phyloP scores from a whole-genome alignment of 2,888 invertebrate genomes.

The Epinotia bilunana region DNA sequence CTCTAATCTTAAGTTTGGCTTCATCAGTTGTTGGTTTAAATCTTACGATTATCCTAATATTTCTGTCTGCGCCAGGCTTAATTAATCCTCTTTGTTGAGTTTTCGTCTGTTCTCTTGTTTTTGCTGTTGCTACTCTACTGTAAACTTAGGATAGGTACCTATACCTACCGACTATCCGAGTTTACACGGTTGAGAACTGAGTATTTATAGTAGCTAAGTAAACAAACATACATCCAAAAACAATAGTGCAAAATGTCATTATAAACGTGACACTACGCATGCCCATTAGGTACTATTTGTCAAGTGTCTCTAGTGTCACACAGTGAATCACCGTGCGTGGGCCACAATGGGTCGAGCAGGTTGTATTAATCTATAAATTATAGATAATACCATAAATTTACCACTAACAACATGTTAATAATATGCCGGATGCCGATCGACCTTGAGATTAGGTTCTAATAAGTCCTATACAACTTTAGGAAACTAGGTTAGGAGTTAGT shows the following conservation, averaged over 20 bases:
- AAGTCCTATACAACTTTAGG: constrained; percentile 15
- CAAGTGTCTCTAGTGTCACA: constrained; percentile 46
- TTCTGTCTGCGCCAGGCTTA: too few relatives aligned
- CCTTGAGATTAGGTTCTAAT: constrained; percentile 37
- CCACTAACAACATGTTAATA: constrained; percentile 27
- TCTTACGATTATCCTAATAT: too few relatives aligned
- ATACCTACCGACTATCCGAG: neutral
- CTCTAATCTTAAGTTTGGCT: neutral
- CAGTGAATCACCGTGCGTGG: constrained; percentile 45
- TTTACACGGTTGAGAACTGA: neutral
- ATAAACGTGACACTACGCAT: constrained; percentile 32
- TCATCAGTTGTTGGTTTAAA: neutral
- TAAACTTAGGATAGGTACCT: too few relatives aligned
- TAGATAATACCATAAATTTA: constrained; percentile 31
- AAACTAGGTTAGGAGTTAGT: constrained; percentile 22
- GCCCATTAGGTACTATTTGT: constrained; percentile 45
- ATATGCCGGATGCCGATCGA: constrained; percentile 34
- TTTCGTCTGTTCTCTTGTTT: too few relatives aligned
- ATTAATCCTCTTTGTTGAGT: too few relatives aligned
- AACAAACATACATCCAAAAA: neutral
- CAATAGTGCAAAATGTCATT: constrained; percentile 18
- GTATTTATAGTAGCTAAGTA: neutral
- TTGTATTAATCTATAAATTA: constrained; percentile 31
- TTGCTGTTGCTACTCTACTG: too few relatives aligned
- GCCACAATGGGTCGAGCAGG: constrained; percentile 17